Evolutionary conservation across 2,113 vertebrate species (phyloP).

Genomic region (Sceloporus tristichus): DNA sequence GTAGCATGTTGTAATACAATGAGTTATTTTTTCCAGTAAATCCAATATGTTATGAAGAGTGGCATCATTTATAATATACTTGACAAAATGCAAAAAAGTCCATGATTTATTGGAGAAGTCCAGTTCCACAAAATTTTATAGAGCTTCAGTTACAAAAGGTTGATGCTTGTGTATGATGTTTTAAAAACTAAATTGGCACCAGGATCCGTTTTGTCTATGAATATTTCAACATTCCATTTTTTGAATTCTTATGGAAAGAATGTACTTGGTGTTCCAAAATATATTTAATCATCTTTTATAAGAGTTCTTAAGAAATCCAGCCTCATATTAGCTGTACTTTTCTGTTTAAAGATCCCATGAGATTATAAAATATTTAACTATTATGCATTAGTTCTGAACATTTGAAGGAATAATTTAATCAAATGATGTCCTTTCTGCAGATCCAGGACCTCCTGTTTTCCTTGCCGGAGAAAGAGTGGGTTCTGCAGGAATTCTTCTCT

Average conservation of each 20-base stretch:
- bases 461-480: slow-evolving; percentile 92
- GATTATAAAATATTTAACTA: slow-evolving; percentile 37
- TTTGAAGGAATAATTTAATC: slow-evolving; percentile 32
- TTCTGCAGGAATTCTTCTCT: slow-evolving; percentile 93
- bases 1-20: too few relatives aligned
- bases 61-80: neutral
- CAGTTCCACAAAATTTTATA: neutral
- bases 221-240: slow-evolving; percentile 65
- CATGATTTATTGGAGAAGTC: neutral
- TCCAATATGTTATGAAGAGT: neutral
- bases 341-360: slow-evolving; percentile 36
- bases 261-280: slow-evolving; percentile 63
- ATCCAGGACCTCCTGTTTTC: slow-evolving; percentile 82
- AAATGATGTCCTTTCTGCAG: slow-evolving; percentile 68
- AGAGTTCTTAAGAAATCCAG: slow-evolving; percentile 40
- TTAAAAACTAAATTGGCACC: slow-evolving; percentile 52
- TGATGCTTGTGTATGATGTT: slow-evolving; percentile 36
- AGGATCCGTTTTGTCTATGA: slow-evolving; percentile 53
- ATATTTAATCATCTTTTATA: slow-evolving; percentile 57
- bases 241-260: slow-evolving; percentile 70
- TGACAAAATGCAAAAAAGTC: neutral
- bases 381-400: slow-evolving; percentile 16
- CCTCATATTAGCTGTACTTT: slow-evolving; percentile 10
- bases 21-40: too few relatives aligned
- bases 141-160: slow-evolving; percentile 29